Conservation (phyloP, 2,888 invertebrate species). For the Philaethria dido region DNA sequence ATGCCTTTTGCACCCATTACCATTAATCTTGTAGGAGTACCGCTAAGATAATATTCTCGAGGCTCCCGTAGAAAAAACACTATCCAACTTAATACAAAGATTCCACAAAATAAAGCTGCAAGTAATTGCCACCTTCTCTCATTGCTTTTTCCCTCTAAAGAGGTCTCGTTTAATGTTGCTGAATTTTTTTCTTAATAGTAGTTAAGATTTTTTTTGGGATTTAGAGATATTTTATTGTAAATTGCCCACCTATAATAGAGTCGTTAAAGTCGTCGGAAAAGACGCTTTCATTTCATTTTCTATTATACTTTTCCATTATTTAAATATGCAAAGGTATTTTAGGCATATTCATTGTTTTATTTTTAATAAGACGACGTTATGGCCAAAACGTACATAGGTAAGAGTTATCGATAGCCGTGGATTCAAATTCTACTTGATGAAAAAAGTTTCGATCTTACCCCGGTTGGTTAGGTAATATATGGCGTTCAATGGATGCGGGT, state of each 20-base stretch:
- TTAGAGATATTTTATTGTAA: conserved; percentile 25
- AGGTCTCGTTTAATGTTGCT: conserved; percentile 22
- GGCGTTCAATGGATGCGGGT: too few species aligned
- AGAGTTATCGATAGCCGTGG: too few species aligned
- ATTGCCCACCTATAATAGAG: neutral
- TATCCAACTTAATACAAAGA: conserved; percentile 51
- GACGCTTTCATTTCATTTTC: neutral
- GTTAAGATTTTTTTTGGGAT: conserved; percentile 25
- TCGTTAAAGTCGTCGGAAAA: conserved; percentile 10
- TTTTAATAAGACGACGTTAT: neutral
- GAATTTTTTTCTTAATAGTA: conserved; percentile 20
- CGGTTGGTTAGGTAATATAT: too few species aligned
- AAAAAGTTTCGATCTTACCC: too few species aligned
- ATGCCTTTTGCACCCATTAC: conserved; percentile 69
- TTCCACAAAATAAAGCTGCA: conserved; percentile 40
- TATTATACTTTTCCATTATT: conserved; percentile 12
- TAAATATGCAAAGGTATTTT: neutral
- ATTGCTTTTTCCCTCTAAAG: conserved; percentile 31
- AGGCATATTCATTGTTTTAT: neutral
- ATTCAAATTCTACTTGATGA: too few species aligned
- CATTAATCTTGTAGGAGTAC: conserved; percentile 71
- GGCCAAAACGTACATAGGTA: too few species aligned
- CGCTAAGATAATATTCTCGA: conserved; percentile 69
- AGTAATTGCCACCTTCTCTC: conserved; percentile 37
- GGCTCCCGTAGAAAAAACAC: conserved; percentile 68